phyloP scores from a whole-genome alignment of 2,888 invertebrate genomes.

The Philonicus albiceps region DNA sequence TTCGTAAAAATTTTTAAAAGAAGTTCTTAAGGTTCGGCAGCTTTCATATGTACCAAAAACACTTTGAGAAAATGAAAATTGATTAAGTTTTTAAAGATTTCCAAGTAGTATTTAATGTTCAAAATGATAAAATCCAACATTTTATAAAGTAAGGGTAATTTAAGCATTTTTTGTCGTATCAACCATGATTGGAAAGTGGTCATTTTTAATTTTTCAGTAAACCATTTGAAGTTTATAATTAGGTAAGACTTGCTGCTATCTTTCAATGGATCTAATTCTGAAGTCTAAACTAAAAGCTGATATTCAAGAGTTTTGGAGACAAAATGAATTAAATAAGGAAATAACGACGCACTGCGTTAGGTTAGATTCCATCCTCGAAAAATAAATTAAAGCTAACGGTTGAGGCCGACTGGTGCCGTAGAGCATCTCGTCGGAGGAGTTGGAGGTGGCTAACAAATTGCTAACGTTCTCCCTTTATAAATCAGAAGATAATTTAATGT shows the following conservation, averaged over 20 bases:
- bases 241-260: neutral
- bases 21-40: too few relatives aligned
- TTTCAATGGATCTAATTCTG: neutral
- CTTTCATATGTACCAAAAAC: too few relatives aligned
- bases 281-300: neutral
- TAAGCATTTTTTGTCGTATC: too few relatives aligned
- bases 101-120: too few relatives aligned
- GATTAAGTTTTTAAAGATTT: too few relatives aligned
- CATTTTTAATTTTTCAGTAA: too few relatives aligned
- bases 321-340: neutral
- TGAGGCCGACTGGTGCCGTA: neutral
- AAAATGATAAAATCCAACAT: too few relatives aligned
- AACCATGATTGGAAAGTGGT: too few relatives aligned
- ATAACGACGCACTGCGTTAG: neutral
- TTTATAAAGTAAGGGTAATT: too few relatives aligned
- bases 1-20: too few relatives aligned
- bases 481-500: slow-evolving; percentile 46
- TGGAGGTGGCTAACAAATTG: slow-evolving; percentile 28
- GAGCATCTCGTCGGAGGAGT: neutral
- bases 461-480: slow-evolving; percentile 37
- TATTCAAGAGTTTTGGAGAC: neutral
- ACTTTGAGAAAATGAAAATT: too few relatives aligned
- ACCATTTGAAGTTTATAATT: neutral
- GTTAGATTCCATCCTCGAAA: neutral
- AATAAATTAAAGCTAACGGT: neutral